Base-by-base conservation (phyloP, 2,113 vertebrate species). In the Odontophorus gujanensis region DNA sequence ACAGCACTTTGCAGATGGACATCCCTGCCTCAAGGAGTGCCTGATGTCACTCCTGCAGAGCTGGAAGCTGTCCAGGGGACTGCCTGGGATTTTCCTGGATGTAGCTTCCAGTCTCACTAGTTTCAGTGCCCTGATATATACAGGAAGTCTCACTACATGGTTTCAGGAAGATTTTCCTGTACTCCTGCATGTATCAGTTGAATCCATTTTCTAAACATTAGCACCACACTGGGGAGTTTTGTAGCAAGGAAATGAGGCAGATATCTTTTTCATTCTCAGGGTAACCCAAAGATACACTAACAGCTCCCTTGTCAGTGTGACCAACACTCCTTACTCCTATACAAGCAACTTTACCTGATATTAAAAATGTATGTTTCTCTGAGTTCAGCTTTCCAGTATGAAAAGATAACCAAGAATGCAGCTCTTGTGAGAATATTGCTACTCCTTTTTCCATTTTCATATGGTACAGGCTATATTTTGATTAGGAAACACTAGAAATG, bases 191-290 rank as follows among this genome's bases (percentile, higher is more conserved):
- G 12, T 45, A 55, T 47, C 63, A 48, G 4, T 51, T 28, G 1
- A 81, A 87, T 42, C 42, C 20, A 32, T 79, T 74, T 43, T 10
- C 26, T 77, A 26, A 48, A 36, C 21, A 28, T 53, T 30, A 75
- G n/a, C 57, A 20, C 32, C 12, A 15, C 0, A 0, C n/a, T 2
- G 13, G n/a, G 18, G 45, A 75, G 5, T 9, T 50, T n/a, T 14
- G 32, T 42, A 30, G 48, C 20, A 43, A 26, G 42, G 67, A 82
- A 57, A 50, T 66, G 5, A 42, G 30, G 32, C 45, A 25, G 40
- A 8, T 17, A 62, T 2, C 32, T 79, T 50, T 58, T 48, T 3
- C 24, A 65, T 42, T 42, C 34, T 42, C 16, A 4, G 9, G 0
- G 12, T 18, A 34, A 40, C 71, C n/a, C 61, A 40, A 55, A 34